Percentiles rank a stretch among this genome's conserved stretches.
Conservation (phyloP, 2,113 vertebrate genomes). For the Bostrychus sinensis region DNA sequence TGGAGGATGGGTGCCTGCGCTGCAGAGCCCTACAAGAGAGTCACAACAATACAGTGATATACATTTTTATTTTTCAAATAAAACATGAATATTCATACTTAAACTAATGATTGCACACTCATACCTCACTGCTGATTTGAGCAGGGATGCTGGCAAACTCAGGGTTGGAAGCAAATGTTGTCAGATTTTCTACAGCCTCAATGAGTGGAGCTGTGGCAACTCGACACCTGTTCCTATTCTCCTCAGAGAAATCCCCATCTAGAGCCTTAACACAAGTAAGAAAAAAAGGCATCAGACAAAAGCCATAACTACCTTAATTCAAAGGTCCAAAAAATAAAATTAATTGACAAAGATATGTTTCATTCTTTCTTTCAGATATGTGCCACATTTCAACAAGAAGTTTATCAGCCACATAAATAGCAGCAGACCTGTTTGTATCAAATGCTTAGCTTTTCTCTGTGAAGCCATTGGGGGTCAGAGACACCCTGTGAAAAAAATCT, state of each 20-base stretch:
- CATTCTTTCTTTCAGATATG: neutral
- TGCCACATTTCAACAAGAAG: too few species aligned
- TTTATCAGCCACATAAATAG: neutral
- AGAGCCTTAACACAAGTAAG: constrained; percentile 81
- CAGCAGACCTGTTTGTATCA: neutral
- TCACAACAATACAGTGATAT: too few species aligned
- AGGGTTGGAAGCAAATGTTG: constrained; percentile 94
- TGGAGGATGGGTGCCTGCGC: constrained; percentile 94
- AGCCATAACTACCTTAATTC: too few species aligned
- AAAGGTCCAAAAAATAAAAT: neutral
- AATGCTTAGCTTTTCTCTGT: neutral
- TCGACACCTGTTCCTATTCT: constrained; percentile 92
- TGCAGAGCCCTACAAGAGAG: constrained; percentile 83
- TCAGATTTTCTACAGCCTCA: constrained; percentile 96
- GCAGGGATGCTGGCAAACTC: constrained; percentile 97
- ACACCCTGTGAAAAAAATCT: constrained; percentile 18
- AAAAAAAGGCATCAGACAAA: neutral
- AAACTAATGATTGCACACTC: neutral
- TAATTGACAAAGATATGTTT: too few species aligned
- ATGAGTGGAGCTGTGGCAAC: constrained; percentile 91
- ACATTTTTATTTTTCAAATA: neutral
- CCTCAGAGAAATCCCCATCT: constrained; percentile 97
- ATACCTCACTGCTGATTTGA: constrained; percentile 94
- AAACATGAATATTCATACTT: neutral
- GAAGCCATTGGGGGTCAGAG: too few species aligned